These are phyloP conservation scores for Papilio gigon DNA, from an alignment of 2,888 invertebrate genomes.

Conservation along the genomic window DNA sequence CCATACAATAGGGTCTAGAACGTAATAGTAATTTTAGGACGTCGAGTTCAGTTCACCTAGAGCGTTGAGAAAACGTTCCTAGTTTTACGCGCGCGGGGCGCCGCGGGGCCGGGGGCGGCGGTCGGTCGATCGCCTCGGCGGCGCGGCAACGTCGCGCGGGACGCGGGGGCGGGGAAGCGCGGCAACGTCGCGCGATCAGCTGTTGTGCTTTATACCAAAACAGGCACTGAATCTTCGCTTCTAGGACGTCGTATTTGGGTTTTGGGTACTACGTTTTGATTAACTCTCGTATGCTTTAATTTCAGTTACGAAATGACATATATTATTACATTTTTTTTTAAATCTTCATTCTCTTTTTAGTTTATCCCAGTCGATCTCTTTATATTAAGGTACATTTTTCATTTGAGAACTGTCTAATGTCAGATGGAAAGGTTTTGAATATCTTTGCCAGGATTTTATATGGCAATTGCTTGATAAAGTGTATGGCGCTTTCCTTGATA, in stretches of 20 bases:
- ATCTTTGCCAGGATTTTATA: too few species aligned
- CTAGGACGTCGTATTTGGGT: conserved; percentile 27
- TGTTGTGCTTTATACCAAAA: conserved; percentile 77
- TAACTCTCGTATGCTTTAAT: neutral
- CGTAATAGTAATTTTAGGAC: conserved; percentile 36
- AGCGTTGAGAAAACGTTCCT: conserved; percentile 63
- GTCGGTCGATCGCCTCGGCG: conserved; percentile 77
- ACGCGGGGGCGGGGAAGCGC: conserved; percentile 53
- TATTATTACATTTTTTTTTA: neutral
- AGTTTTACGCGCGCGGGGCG: conserved; percentile 44
- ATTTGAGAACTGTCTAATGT: neutral
- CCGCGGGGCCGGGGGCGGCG: conserved; percentile 58
- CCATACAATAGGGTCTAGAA: conserved; percentile 1
- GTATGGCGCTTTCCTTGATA: neutral
- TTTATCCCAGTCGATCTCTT: neutral
- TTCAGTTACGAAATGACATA: neutral
- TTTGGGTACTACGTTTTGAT: conserved; percentile 16
- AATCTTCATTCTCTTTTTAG: neutral
- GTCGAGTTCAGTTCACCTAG: conserved; percentile 41
- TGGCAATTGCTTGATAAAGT: too few species aligned
- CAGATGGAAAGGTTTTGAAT: neutral
- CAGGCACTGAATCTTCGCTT: conserved; percentile 54
- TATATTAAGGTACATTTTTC: neutral
- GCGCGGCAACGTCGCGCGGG: conserved; percentile 65
- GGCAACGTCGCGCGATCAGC: conserved; percentile 76